These are phyloP conservation scores for Festucalex cinctus DNA, from an alignment of 2,113 vertebrate genomes.

Conservation along the genomic window DNA sequence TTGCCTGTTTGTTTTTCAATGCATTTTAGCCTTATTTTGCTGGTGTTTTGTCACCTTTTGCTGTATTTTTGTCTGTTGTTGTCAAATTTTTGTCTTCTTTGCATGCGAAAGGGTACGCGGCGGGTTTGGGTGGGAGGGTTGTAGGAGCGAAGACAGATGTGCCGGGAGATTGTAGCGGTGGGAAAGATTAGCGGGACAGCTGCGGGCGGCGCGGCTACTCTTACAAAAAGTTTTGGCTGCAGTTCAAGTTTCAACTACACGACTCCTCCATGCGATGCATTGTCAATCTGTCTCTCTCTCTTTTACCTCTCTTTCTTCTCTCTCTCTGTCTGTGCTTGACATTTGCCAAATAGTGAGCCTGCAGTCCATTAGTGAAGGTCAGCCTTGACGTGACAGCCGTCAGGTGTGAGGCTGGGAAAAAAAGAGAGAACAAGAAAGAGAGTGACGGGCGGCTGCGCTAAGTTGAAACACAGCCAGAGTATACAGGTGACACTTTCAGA, in stretches of 20 bases:
- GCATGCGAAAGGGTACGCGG: not conserved
- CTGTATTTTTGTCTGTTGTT: no score
- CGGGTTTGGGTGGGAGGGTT: not conserved
- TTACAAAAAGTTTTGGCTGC: constrained; percentile 5
- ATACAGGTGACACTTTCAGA: not conserved
- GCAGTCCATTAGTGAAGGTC: constrained; percentile 5
- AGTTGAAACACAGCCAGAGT: not conserved
- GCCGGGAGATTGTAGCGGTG: constrained; percentile 5
- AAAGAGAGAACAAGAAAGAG: not conserved
- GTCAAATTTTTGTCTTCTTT: not conserved
- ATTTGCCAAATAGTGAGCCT: constrained; percentile 7
- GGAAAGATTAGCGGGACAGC: constrained; percentile 12
- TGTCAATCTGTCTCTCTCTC: not conserved
- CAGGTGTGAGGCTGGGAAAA: not conserved
- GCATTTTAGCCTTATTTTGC: not conserved
- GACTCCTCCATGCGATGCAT: not conserved
- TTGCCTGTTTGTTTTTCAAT: not conserved
- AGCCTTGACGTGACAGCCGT: constrained; percentile 2
- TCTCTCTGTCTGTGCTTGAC: not conserved
- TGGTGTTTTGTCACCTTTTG: not conserved
- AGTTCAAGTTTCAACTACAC: not conserved
- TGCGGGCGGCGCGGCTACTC: constrained; percentile 9
- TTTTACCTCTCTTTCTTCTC: not conserved
- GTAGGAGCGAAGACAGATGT: constrained; percentile 9
- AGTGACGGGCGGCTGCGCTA: not conserved